Conservation (phyloP, 2,797 vertebrate species). For the Halcyon badia region DNA sequence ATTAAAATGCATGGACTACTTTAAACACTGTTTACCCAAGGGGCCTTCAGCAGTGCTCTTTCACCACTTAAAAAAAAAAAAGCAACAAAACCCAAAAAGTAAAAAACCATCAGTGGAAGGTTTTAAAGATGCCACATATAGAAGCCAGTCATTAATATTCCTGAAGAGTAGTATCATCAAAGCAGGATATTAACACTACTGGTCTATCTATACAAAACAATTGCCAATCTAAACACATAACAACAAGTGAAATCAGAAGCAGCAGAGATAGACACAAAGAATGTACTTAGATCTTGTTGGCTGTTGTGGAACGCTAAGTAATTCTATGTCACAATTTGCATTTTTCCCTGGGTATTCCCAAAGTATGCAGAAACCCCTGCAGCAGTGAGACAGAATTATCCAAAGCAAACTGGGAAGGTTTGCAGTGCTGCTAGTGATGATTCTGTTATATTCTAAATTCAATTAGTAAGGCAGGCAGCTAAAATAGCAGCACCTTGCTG, state of each 20-base stretch:
- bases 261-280: neutral
- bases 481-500: slow-evolving; percentile 58
- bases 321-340: slow-evolving; percentile 55
- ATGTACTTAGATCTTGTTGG: neutral
- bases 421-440: slow-evolving; percentile 24
- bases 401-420: slow-evolving; percentile 45
- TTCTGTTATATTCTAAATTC: slow-evolving; percentile 38
- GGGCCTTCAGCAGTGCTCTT: slow-evolving; percentile 34
- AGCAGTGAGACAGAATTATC: slow-evolving; percentile 15
- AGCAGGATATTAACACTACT: slow-evolving; percentile 68
- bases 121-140: slow-evolving; percentile 28
- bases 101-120: neutral
- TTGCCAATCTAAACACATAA: slow-evolving; percentile 45
- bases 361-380: slow-evolving; percentile 29
- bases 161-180: slow-evolving; percentile 45
- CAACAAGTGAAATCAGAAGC: slow-evolving; percentile 54
- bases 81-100: neutral
- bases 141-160: slow-evolving; percentile 59
- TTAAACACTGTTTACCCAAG: slow-evolving; percentile 47
- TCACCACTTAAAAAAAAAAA: neutral
- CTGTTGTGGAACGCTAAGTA: neutral
- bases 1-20: slow-evolving; percentile 73
- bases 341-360: slow-evolving; percentile 50
- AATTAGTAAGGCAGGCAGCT: slow-evolving; percentile 47
- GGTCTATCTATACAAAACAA: slow-evolving; percentile 57